Base-by-base conservation (phyloP, 2,888 invertebrate genomes). In the Melitaea athalia region DNA sequence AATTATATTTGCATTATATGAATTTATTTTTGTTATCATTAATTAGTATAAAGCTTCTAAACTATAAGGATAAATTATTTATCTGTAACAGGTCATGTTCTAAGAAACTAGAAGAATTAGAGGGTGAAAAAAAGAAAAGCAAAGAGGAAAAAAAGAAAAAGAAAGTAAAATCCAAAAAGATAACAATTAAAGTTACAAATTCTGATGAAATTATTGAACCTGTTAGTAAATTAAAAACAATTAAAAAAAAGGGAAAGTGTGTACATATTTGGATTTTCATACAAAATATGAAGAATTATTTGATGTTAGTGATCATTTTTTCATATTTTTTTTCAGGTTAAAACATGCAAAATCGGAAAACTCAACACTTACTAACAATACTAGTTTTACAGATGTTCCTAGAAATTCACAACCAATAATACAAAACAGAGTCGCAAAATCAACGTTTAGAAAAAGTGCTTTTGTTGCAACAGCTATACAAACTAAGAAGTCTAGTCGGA, bases 391-490 rank as follows among this genome's bases (percentile, higher is more conserved):
- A 53, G 91, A 92, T 66, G 83, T 92, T 76, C 92, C 92, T 49
- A 80, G 83, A 66, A 91, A 86, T 69, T 85, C 84, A 71, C 83
- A 82, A 68, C 75, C 76, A 60, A 59, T 74, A 55, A 64, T 71
- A 10, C 86, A 83, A 73, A 83, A 69, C 57, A 84, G 82, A 73
- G 84, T 85, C 73, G 81, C 85, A 8, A 91, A 90, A 74, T 84
- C 83, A 68, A 93, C 93, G 71, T 95, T 95, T 77, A 93, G 94
- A 77, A 94, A 94, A 75, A 88, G 94, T 69, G 94, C 94, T 24
- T 87, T 94, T 71, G 94, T 95, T 0, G 94, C 94, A 42, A 94
- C 94, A 12, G 94, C 94, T 3, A 81, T 92, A 43, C 93, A 93
- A 78, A 85, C 79, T 42, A 91, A 88, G 72, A 93, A 91, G 77